Evolutionary conservation across 1,140 invertebrate species (phyloP).

Genomic region (Adoxophyes honmai): DNA sequence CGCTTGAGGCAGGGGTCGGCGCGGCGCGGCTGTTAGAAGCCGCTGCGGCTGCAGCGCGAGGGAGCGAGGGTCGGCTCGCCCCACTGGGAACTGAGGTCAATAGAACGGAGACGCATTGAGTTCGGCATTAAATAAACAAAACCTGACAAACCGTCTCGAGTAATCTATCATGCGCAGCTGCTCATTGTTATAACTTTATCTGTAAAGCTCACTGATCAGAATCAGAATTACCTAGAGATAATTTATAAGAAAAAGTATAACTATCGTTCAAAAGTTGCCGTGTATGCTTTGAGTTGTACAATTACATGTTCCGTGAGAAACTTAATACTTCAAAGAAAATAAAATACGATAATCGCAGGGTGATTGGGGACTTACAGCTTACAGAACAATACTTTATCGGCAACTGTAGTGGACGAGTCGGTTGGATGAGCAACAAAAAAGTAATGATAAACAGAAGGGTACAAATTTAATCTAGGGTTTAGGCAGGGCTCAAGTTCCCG

Average conservation of each 20-base stretch:
- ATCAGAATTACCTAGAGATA: no score
- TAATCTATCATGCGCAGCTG: no score
- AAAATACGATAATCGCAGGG: neutral
- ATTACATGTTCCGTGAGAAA: neutral
- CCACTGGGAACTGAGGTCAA: no score
- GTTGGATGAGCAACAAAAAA: conserved; percentile 34
- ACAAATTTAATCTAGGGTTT: conserved; percentile 59
- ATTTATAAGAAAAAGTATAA: neutral
- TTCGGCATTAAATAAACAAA: no score
- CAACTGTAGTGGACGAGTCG: conserved; percentile 15
- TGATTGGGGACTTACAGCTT: conserved; percentile 1
- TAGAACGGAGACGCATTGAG: no score
- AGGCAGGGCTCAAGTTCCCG: conserved; percentile 35
- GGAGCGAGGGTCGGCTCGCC: no score
- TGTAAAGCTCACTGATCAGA: no score
- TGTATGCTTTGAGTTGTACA: neutral
- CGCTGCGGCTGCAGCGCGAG: neutral
- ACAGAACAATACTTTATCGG: neutral
- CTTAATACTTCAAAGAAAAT: neutral
- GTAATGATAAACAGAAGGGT: conserved; percentile 50
- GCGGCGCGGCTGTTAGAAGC: neutral
- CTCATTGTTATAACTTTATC: no score
- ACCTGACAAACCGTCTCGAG: no score
- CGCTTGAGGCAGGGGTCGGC: neutral
- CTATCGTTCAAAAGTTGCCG: conserved; percentile 5